Evolutionary conservation across 1,140 invertebrate genomes (phyloP).

Genomic region (silkworm (Bombyx mori)): ASM3026992v2 NC_085110.1:10872001-10872500

Average conservation of each 20-base stretch:
- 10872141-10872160: constrained; percentile 76
- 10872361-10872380: constrained; percentile 87
- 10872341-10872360: constrained; percentile 88
- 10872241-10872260: constrained; percentile 79
- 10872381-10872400: constrained; percentile 88
- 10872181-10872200: constrained; percentile 69
- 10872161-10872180: constrained; percentile 60
- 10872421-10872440: constrained; percentile 76
- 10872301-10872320: constrained; percentile 66
- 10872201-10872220: constrained; percentile 73
- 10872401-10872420: constrained; percentile 84
- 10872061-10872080: constrained; percentile 88
- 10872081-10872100: constrained; percentile 94
- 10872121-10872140: constrained; percentile 92
- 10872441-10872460: constrained; percentile 82
- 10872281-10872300: constrained; percentile 50
- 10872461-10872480: constrained; percentile 91
- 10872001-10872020: constrained; percentile 71
- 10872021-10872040: constrained; percentile 76
- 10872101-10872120: constrained; percentile 89
- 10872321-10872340: constrained; percentile 75
- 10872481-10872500: constrained; percentile 84
- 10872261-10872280: constrained; percentile 83
- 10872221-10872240: constrained; percentile 60
- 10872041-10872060: constrained; percentile 60